These are phyloP conservation scores for Sitobion miscanthi DNA, from an alignment of 1,140 invertebrate species.

Conservation along the genomic window DNA sequence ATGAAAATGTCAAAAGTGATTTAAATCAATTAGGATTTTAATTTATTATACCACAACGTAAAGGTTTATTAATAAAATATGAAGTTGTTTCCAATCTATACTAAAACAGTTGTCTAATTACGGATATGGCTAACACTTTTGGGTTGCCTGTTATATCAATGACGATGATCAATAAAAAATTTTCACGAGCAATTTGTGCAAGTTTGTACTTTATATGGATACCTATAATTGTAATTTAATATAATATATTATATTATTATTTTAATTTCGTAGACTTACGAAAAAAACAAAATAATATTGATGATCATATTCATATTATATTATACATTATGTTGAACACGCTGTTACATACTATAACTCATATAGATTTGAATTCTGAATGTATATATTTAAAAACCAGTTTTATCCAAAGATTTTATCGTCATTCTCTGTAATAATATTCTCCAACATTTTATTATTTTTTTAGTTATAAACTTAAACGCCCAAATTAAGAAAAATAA, in stretches of 20 bases:
- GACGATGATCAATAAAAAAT: not conserved
- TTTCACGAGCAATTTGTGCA: not conserved
- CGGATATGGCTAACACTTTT: not conserved
- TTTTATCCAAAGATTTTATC: not conserved
- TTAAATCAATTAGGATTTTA: not conserved
- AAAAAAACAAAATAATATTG: not conserved
- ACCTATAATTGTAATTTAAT: not conserved
- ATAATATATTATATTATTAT: not conserved
- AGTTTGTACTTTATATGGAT: not conserved
- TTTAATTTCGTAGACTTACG: not conserved
- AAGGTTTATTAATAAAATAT: not conserved
- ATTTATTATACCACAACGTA: not conserved
- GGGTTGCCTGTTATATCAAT: not conserved
- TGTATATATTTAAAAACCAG: slow-evolving; percentile 5
- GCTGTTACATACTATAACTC: not conserved
- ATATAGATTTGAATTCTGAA: not conserved
- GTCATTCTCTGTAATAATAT: not conserved
- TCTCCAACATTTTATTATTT: not conserved
- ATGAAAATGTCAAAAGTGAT: not conserved
- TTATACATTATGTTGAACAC: not conserved
- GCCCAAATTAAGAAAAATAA: not conserved
- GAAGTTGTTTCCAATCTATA: not conserved
- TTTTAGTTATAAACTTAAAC: not conserved
- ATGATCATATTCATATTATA: not conserved
- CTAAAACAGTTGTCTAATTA: not conserved